These are phyloP conservation scores for Zoanthus sociatus DNA, from an alignment of 92 coral and sea anemone species.

Conservation along the genomic window DNA sequence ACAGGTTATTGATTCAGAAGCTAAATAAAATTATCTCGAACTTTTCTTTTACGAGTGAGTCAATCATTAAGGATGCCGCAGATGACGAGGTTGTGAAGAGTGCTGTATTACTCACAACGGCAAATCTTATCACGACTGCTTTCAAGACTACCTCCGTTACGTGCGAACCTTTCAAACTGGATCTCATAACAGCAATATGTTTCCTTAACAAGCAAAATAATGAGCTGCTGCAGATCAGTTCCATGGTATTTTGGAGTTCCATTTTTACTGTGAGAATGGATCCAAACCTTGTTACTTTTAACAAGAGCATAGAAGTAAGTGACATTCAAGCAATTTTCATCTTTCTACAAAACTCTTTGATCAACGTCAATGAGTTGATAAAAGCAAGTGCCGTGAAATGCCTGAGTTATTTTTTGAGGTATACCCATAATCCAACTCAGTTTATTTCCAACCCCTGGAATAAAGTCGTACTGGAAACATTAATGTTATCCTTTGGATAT, in stretches of 20 bases:
- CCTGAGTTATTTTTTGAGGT: conserved; percentile 60
- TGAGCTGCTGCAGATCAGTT: background rate
- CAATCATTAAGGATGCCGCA: background rate
- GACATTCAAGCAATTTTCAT: conserved; percentile 65
- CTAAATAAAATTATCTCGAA: background rate
- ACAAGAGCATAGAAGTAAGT: background rate
- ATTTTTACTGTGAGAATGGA: conserved; percentile 5
- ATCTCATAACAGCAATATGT: background rate
- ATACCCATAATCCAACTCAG: background rate
- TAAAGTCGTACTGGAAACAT: conserved; percentile 11
- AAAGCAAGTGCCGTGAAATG: conserved; percentile 79
- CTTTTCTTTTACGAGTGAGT: background rate
- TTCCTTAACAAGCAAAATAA: conserved; percentile 6
- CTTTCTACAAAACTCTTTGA: conserved; percentile 83
- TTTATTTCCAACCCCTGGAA: conserved; percentile 7
- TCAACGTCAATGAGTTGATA: conserved; percentile 76
- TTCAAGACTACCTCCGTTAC: background rate
- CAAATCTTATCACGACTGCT: conserved; percentile 9
- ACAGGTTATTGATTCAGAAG: conserved; percentile 58
- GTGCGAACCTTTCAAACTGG: conserved; percentile 21
- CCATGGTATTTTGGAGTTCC: conserved; percentile 27
- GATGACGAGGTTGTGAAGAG: background rate
- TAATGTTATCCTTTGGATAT: background rate
- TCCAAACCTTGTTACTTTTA: conserved; percentile 25
- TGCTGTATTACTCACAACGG: conserved; percentile 5